Evolutionary conservation across 2,113 vertebrate species (phyloP).

Genomic region (Mungos mungo): DNA sequence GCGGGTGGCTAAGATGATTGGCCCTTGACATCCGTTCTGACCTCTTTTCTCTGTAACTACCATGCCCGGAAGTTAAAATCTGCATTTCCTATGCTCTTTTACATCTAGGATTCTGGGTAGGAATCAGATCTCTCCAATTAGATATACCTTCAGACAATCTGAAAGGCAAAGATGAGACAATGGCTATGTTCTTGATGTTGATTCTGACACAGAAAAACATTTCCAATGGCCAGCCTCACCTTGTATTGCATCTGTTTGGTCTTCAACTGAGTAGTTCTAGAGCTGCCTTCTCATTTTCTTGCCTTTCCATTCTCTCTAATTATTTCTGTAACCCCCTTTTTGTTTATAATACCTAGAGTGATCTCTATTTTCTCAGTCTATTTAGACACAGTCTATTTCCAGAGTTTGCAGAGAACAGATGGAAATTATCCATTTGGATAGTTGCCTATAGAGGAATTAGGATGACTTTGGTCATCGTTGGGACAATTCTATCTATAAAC

Average conservation of each 20-base stretch:
- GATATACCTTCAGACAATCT: neutral
- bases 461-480: neutral
- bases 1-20: neutral
- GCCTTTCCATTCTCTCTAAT: neutral
- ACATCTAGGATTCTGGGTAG: neutral
- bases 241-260: neutral
- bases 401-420: neutral
- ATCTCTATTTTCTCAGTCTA: neutral
- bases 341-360: neutral
- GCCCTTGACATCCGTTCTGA: neutral
- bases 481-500: neutral
- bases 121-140: neutral
- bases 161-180: neutral
- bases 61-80: neutral
- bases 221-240: neutral
- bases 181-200: neutral
- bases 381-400: neutral
- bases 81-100: neutral
- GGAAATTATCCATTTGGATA: neutral
- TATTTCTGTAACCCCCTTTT: neutral
- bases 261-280: neutral
- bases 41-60: neutral
- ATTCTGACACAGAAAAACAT: neutral
- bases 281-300: neutral
- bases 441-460: neutral